Base-by-base conservation (phyloP, 92 coral and sea anemone genomes). In the Umimayanthus chanpuru region DNA sequence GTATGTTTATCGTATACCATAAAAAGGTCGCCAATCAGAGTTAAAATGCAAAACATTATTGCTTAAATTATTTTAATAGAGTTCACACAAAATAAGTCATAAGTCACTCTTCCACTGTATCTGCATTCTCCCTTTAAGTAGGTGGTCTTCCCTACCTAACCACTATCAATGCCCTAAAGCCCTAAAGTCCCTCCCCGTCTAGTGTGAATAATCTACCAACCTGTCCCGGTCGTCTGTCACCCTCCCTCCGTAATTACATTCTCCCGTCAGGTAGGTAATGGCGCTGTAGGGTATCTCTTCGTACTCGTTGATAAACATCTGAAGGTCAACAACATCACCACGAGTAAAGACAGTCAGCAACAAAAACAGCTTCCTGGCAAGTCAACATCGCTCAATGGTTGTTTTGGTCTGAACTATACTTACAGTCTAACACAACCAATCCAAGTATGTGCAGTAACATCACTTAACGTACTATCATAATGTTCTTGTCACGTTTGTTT, bases 301-400 rank as follows among this genome's bases (percentile, higher is more conserved):
- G 79, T 97, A 97, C 70, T 97, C 99, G 81, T 97, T 97, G 74
- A 97, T 97, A 61, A 95, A 97, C 99, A 97, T 97, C 99, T 96
- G 75, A 64, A 53, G 83, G 25, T 23, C 11, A 76, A 72, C 91
- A 28, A 29, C 25, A 68, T 30, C 71, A 53, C 25, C 49, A 65
- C 25, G 76, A 9, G 25, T 7, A 76, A 53, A 53, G 58, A 53
- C 58, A 53, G 14, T 2, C 18, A n/a, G 11, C 32, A 40, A 25
- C 18, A 39, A 14, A 6, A 3, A 61, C 25, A 61, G 25, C 71
- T 38, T 23, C 77, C 7, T 16, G 21, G 30, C 18, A 29, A 76
- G 38, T 76, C 40, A 53, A 53, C 58, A 53, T 9, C 58, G 58
- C 58, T 18, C 58, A 2, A 18, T 53, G 14, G 58, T 53, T 16